A percentile compares a stretch with the other conserved stretches of the same genome.
These are phyloP conservation scores for Protaetia brevitarsis DNA, from an alignment of 1,140 invertebrate genomes.

Conservation along the genomic window DNA sequence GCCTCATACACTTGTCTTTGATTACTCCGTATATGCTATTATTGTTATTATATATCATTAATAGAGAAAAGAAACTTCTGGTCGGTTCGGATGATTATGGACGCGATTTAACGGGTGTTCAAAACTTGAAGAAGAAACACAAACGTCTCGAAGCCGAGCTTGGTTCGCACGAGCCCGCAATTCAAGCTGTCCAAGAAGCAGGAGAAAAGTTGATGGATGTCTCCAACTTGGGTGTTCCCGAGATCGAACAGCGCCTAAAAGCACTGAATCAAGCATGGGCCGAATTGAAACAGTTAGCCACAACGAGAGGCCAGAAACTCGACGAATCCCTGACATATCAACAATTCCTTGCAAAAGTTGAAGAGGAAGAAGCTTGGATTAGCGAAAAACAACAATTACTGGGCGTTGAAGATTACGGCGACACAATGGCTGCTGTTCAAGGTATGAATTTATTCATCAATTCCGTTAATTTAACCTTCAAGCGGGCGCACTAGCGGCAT, in stretches of 20 bases:
- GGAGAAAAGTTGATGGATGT: slow-evolving; percentile 96
- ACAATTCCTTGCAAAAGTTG: slow-evolving; percentile 96
- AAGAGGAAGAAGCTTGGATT: slow-evolving; percentile 99
- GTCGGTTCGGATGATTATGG: slow-evolving; percentile 98
- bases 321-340: slow-evolving; percentile 92
- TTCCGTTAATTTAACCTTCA: slow-evolving; percentile 59
- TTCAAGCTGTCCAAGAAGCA: slow-evolving; percentile 94
- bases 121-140: slow-evolving; percentile 98
- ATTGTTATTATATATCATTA: slow-evolving; percentile 27
- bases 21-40: not conserved
- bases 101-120: slow-evolving; percentile 94
- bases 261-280: slow-evolving; percentile 86
- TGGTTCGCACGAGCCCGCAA: slow-evolving; percentile 93
- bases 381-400: slow-evolving; percentile 97
- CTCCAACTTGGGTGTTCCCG: slow-evolving; percentile 92
- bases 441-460: slow-evolving; percentile 47
- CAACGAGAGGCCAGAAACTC: slow-evolving; percentile 84
- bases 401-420: slow-evolving; percentile 94
- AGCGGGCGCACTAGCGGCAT: too few relatives aligned
- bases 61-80: slow-evolving; percentile 92
- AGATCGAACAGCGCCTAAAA: slow-evolving; percentile 88
- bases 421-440: slow-evolving; percentile 98
- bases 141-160: slow-evolving; percentile 95
- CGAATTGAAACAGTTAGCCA: slow-evolving; percentile 85
- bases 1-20: not conserved